Evolutionary conservation across 2,113 vertebrate species (phyloP).

Genomic region (Limanda limanda): DNA sequence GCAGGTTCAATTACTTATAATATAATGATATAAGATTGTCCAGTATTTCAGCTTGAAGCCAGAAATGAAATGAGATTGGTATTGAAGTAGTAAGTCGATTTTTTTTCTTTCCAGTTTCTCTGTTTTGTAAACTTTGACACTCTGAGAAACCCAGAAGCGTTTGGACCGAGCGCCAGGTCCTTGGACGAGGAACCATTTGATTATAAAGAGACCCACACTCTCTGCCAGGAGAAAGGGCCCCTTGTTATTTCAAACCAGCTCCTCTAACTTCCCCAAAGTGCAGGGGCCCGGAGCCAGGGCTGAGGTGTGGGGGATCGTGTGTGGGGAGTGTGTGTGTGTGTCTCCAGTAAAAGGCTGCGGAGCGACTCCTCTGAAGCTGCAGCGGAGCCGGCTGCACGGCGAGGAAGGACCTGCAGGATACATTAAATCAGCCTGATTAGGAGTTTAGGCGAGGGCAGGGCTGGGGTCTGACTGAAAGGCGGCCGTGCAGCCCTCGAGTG

Average conservation of each 20-base stretch:
- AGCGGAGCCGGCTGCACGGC: slow-evolving; percentile 16
- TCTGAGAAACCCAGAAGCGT: slow-evolving; percentile 14
- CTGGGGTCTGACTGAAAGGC: slow-evolving; percentile 68
- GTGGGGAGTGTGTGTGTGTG: slow-evolving; percentile 22
- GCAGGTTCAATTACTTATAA: neutral
- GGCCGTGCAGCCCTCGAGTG: slow-evolving; percentile 64
- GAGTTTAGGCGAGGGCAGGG: slow-evolving; percentile 71
- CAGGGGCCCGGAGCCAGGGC: slow-evolving; percentile 61
- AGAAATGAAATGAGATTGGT: too few relatives aligned
- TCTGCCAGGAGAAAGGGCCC: slow-evolving; percentile 49
- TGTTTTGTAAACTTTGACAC: neutral
- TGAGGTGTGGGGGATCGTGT: neutral
- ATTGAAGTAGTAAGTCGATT: too few relatives aligned
- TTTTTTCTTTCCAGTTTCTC: neutral
- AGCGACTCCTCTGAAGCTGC: slow-evolving; percentile 50
- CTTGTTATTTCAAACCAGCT: slow-evolving; percentile 68
- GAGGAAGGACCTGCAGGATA: slow-evolving; percentile 69
- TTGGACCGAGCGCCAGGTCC: slow-evolving; percentile 38
- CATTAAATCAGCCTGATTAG: slow-evolving; percentile 79
- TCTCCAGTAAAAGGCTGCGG: slow-evolving; percentile 49
- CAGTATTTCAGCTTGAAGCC: neutral
- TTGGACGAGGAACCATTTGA: slow-evolving; percentile 65
- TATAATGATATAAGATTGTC: too few relatives aligned
- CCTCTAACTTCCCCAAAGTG: slow-evolving; percentile 45
- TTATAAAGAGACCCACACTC: slow-evolving; percentile 62